Conservation (phyloP, 2,888 invertebrate genomes). For the Euspilapteryx auroguttella region DNA sequence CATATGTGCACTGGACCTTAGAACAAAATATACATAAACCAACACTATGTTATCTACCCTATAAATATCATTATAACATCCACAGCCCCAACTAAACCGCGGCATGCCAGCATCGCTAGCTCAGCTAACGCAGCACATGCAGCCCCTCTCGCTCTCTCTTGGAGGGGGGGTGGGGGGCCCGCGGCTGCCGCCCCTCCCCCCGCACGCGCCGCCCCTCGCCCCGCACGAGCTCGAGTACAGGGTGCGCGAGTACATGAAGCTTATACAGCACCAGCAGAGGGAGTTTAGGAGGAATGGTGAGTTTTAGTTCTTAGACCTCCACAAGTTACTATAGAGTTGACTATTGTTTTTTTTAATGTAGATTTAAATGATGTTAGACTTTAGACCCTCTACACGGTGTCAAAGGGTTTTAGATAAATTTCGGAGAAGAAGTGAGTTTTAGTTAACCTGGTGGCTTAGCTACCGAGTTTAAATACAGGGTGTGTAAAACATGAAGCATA, state of each 20-base stretch:
- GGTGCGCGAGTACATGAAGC: conserved; percentile 78
- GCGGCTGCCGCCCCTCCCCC: conserved; percentile 58
- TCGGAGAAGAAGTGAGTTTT: too few species aligned
- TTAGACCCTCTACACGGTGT: too few species aligned
- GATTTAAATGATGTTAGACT: too few species aligned
- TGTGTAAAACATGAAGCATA: too few species aligned
- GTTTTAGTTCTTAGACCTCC: too few species aligned
- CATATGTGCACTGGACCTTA: too few species aligned
- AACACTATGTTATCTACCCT: too few species aligned
- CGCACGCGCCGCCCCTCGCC: conserved; percentile 59
- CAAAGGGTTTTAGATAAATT: too few species aligned
- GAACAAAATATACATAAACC: conserved; percentile 5
- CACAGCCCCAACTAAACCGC: conserved; percentile 55
- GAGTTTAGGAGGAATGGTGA: conserved; percentile 43
- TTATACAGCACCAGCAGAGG: conserved; percentile 56
- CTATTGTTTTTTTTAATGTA: not conserved
- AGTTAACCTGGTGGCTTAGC: too few species aligned
- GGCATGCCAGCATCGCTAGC: conserved; percentile 60
- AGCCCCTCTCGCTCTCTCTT: conserved; percentile 74
- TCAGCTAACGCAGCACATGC: conserved; percentile 66
- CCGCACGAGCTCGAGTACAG: conserved; percentile 76
- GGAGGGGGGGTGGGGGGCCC: conserved; percentile 57
- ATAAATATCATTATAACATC: too few species aligned
- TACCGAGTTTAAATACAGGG: too few species aligned
- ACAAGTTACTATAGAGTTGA: too few species aligned